These are phyloP conservation scores for Pachyrhynchus sulphureomaculatus DNA, from an alignment of 1,140 invertebrate genomes.

Conservation along the genomic window DNA sequence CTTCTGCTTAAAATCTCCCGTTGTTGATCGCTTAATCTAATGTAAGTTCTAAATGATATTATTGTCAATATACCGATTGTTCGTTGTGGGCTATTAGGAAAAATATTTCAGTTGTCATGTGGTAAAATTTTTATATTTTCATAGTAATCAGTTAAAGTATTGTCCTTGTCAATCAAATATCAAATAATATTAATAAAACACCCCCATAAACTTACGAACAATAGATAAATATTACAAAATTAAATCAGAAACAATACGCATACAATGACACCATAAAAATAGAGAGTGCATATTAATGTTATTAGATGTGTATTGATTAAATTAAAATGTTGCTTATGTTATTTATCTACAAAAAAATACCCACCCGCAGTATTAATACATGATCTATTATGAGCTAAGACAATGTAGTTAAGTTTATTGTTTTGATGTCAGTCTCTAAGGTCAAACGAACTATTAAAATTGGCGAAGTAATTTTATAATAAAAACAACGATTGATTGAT, in stretches of 20 bases:
- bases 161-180: conserved; percentile 7
- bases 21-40: too few species aligned
- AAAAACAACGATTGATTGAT: conserved; percentile 9
- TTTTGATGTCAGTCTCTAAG: conserved; percentile 7
- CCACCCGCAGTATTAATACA: conserved; percentile 3
- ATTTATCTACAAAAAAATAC: conserved; percentile 1
- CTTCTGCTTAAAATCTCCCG: too few species aligned
- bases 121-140: too few species aligned
- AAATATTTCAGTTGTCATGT: too few species aligned
- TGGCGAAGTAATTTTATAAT: conserved; percentile 7
- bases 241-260: neutral
- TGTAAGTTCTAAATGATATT: too few species aligned
- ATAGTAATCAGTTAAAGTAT: too few species aligned
- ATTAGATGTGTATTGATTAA: neutral
- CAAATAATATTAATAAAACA: conserved; percentile 3
- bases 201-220: neutral
- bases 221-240: conserved; percentile 1
- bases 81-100: too few species aligned
- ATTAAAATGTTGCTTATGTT: neutral
- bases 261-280: neutral
- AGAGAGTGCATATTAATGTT: neutral
- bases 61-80: too few species aligned
- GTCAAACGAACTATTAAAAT: conserved; percentile 10
- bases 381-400: neutral
- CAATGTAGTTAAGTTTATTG: neutral